Evolutionary conservation across 2,888 invertebrate species (phyloP), one percentile per base, ranked within the genome.

Genomic region (Drosophila setosimentum): DNA sequence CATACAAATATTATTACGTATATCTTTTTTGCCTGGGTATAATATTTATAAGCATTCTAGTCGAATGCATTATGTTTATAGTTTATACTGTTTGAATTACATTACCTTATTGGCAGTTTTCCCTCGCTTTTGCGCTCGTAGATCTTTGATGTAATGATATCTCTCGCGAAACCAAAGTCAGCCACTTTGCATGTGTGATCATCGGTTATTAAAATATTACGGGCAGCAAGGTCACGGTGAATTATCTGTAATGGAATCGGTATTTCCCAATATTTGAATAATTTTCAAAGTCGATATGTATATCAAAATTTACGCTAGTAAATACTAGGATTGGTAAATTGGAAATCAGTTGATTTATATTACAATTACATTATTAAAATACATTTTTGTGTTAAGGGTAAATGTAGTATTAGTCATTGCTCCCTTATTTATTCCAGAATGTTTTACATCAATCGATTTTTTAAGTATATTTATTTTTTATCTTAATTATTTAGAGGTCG

Each of bases 151-250:
- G 96, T 96, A 3, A 96, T 96, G 0, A 98, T 96, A 93, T 98
- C 98, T 57, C 98, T 94, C 0, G 98, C 98, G 85, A 98, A 97
- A 0, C 98, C 98, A 92, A 98, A 98, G 92, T 98, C 98, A 0
- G 98, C 98, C 1, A 98, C 97, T 94, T 98, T 98, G 92, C 98
- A 98, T 3, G 96, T 96, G 76, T 97, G 96, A 85, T 97, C 97
- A 59, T 98, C 97, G 1, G 96, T 96, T 63, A 98, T 96, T 11
- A 98, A 94, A 51, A 98, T 95, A 91, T 98, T 98, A 42, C 98
- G 94, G 0, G 98, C 98, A 0, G 98, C 98, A 68, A 98, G 94
- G 92, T 98, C 98, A 55, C 98, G 94, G 90, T 98, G 98, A 75
- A 98, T 97, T 79, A 97, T 96, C 97, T 97, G 92, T 0, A 92